phyloP scores from a whole-genome alignment of 2,888 invertebrate genomes.

The Ichneumon xanthorius region DNA sequence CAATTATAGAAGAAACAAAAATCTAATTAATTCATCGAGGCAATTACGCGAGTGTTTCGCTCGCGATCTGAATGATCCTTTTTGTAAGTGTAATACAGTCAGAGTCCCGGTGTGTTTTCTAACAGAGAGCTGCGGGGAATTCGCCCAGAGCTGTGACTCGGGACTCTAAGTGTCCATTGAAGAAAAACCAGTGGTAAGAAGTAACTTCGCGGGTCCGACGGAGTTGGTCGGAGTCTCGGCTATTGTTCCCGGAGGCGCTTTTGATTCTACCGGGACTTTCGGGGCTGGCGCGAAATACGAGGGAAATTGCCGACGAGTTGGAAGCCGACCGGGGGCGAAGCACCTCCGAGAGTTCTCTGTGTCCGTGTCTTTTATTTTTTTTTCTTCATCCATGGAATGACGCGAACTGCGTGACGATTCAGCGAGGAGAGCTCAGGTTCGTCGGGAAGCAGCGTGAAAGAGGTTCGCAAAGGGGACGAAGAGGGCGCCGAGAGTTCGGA shows the following conservation, averaged over 20 bases:
- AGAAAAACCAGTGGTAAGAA: slow-evolving; percentile 25
- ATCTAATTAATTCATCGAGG: background rate
- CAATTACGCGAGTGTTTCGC: slow-evolving; percentile 7
- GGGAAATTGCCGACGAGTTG: slow-evolving; percentile 36
- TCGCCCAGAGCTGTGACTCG: background rate
- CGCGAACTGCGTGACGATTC: slow-evolving; percentile 48
- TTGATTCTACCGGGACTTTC: slow-evolving; percentile 67
- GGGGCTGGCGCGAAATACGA: slow-evolving; percentile 34
- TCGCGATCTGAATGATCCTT: background rate
- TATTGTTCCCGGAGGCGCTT: slow-evolving; percentile 73
- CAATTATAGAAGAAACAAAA: background rate
- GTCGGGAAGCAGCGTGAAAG: slow-evolving; percentile 12
- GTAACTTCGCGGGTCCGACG: slow-evolving; percentile 16
- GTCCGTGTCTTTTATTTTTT: slow-evolving; percentile 35
- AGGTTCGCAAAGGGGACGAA: slow-evolving; percentile 12
- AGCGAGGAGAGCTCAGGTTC: slow-evolving; percentile 24
- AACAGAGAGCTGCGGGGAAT: background rate
- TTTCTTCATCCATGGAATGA: background rate
- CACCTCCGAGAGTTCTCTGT: slow-evolving; percentile 40
- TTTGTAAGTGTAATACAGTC: background rate
- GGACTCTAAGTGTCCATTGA: background rate
- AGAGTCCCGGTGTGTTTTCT: background rate
- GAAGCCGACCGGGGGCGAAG: slow-evolving; percentile 21
- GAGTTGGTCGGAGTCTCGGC: slow-evolving; percentile 41
- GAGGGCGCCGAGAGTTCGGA: slow-evolving; percentile 32